Conservation (phyloP, 1,140 invertebrate genomes). For the Coenobita brevimanus region DNA sequence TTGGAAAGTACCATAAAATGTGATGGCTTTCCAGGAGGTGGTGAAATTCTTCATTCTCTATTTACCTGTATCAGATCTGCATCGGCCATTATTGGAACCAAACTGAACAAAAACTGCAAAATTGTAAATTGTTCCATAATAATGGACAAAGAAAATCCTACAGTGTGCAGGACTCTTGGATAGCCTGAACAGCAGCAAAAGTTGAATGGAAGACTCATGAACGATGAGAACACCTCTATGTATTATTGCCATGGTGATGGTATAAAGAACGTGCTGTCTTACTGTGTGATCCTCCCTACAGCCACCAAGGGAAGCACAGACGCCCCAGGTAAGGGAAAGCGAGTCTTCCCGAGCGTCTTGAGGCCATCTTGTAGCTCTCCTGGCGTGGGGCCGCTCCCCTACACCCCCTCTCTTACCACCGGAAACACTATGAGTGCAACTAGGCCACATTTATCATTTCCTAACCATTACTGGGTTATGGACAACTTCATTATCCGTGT, state of each 20-base stretch:
- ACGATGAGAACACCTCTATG: conserved; percentile 37
- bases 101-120: conserved; percentile 16
- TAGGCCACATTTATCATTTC: too few relatives aligned
- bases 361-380: conserved; percentile 53
- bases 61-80: neutral
- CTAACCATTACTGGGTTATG: too few relatives aligned
- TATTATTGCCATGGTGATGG: conserved; percentile 26
- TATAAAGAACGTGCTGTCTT: conserved; percentile 38
- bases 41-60: conserved; percentile 28
- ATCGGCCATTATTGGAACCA: conserved; percentile 34
- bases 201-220: conserved; percentile 56
- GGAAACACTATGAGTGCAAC: too few relatives aligned
- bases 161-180: conserved; percentile 57
- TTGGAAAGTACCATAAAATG: conserved; percentile 48
- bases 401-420: neutral
- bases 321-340: conserved; percentile 64
- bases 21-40: conserved; percentile 61
- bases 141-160: conserved; percentile 23
- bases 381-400: neutral
- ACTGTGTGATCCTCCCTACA: conserved; percentile 61
- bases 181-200: conserved; percentile 43
- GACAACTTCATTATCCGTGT: too few relatives aligned
- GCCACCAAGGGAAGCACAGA: conserved; percentile 65
- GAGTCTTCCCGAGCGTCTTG: conserved; percentile 58
- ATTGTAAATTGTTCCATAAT: conserved; percentile 30